Conservation (phyloP, 2,797 vertebrate species). For the Siniperca scherzeri region DNA sequence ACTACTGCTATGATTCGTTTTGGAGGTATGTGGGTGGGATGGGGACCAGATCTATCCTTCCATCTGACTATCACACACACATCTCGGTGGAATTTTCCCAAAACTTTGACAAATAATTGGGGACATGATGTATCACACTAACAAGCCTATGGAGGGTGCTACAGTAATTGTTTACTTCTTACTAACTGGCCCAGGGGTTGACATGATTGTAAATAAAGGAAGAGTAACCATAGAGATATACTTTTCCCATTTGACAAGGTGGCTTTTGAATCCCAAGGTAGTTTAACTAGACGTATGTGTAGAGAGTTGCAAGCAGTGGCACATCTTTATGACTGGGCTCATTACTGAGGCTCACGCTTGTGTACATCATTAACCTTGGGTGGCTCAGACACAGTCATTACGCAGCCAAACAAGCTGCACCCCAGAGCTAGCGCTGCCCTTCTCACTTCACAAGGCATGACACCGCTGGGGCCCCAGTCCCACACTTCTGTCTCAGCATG, state of each 20-base stretch:
- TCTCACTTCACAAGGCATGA: slow-evolving; percentile 82
- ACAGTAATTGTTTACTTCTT: slow-evolving; percentile 39
- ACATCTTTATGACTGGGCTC: slow-evolving; percentile 75
- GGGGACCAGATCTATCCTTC: neutral
- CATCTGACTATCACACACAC: neutral
- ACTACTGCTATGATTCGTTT: neutral
- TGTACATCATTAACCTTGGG: slow-evolving; percentile 88
- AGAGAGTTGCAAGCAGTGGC: slow-evolving; percentile 60
- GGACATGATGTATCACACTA: neutral
- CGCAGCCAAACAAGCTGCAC: slow-evolving; percentile 78
- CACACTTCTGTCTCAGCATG: slow-evolving; percentile 56
- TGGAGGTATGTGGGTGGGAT: neutral
- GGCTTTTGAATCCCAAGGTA: slow-evolving; percentile 61
- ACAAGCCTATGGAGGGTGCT: slow-evolving; percentile 17
- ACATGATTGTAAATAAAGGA: slow-evolving; percentile 35
- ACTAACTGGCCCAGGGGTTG: slow-evolving; percentile 4
- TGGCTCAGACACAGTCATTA: slow-evolving; percentile 84
- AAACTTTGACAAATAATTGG: slow-evolving; percentile 11
- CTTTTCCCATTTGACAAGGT: slow-evolving; percentile 46
- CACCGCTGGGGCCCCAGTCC: slow-evolving; percentile 61
- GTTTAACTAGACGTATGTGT: slow-evolving; percentile 60
- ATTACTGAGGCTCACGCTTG: slow-evolving; percentile 78
- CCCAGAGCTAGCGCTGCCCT: slow-evolving; percentile 82
- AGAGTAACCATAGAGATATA: slow-evolving; percentile 60
- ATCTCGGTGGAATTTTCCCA: neutral